phyloP scores from a whole-genome alignment of 2,888 invertebrate species.

The Clepsis dumicolana region DNA sequence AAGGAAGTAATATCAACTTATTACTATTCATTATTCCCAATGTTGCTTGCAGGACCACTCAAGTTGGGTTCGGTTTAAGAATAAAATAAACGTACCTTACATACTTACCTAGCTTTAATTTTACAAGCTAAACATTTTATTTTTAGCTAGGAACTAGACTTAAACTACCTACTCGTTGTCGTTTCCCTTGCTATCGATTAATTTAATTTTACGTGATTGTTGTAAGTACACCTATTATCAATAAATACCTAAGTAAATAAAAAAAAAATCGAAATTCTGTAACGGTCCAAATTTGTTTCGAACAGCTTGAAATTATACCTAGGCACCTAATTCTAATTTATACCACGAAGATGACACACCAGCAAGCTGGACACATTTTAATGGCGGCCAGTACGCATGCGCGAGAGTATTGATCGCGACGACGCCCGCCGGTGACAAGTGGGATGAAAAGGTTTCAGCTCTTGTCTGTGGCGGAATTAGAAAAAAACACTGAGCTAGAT shows the following conservation, averaged over 20 bases:
- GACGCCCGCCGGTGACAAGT: constrained; percentile 56
- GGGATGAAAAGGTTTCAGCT: constrained; percentile 40
- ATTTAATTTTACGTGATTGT: no score
- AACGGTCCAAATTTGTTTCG: not conserved
- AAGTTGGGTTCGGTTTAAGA: not conserved
- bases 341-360: not conserved
- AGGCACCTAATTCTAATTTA: not conserved
- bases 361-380: constrained; percentile 24
- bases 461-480: constrained; percentile 42
- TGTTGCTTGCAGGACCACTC: not conserved
- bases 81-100: not conserved
- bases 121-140: no score
- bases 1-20: no score
- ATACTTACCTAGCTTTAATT: not conserved
- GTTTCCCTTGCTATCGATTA: no score
- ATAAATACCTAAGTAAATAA: not conserved
- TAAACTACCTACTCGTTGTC: no score
- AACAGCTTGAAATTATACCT: not conserved
- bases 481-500: no score
- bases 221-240: no score
- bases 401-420: constrained; percentile 76
- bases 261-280: not conserved
- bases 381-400: constrained; percentile 60
- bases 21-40: no score
- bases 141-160: no score